These are phyloP conservation scores for Cydia amplana DNA, from an alignment of 1,140 invertebrate genomes.

Conservation along the genomic window DNA sequence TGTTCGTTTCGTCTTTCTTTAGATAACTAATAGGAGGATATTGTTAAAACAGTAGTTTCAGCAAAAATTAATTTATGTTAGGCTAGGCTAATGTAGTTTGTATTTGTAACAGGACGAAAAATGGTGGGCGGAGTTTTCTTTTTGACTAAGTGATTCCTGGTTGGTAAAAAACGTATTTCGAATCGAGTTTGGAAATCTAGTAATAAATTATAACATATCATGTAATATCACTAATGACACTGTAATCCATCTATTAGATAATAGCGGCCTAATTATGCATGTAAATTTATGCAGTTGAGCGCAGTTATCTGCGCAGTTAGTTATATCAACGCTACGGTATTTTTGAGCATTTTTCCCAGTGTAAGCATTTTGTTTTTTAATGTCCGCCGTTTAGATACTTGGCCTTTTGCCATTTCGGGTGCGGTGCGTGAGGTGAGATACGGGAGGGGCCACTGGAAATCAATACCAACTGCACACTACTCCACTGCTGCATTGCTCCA, in stretches of 20 bases:
- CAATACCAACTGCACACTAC: constrained; percentile 80
- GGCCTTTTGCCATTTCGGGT: constrained; percentile 67
- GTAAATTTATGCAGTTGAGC: constrained; percentile 4
- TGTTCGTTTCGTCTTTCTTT: too few relatives aligned
- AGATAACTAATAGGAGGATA: too few relatives aligned
- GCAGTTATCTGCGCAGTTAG: constrained; percentile 2
- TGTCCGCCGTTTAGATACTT: constrained; percentile 48
- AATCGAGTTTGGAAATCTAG: too few relatives aligned
- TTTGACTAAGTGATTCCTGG: too few relatives aligned
- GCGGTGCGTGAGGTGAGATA: constrained; percentile 71
- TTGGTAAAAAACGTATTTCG: too few relatives aligned
- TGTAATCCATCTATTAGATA: constrained; percentile 2
- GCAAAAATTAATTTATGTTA: too few relatives aligned
- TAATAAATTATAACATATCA: too few relatives aligned
- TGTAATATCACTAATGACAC: background rate
- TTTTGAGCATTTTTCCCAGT: constrained; percentile 9
- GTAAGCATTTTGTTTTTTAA: constrained; percentile 44
- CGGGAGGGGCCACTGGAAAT: constrained; percentile 75
- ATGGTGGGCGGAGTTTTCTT: too few relatives aligned
- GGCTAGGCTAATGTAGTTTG: too few relatives aligned
- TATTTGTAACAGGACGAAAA: too few relatives aligned
- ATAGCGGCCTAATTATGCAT: constrained; percentile 27
- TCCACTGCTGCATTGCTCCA: constrained; percentile 78
- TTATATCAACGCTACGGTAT: background rate
- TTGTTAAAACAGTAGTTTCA: too few relatives aligned